Evolutionary conservation across 1,140 invertebrate genomes (phyloP), one percentile per base, ranked within the genome.

Genomic region (Habropoda laboriosa): DNA sequence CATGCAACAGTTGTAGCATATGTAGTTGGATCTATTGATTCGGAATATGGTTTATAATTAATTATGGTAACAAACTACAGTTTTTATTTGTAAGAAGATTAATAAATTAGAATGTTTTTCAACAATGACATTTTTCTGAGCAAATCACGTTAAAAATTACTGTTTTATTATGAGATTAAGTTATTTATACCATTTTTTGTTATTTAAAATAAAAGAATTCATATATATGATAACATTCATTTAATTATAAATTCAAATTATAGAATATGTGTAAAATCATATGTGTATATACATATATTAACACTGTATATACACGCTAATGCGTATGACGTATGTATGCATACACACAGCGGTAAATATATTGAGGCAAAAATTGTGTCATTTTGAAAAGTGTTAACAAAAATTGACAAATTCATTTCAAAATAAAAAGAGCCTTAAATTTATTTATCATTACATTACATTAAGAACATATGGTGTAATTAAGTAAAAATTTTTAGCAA

Each of bases 1-100:
- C 98, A 98, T 91, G 98, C 98, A 27, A 97, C 97, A 12, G 95
- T 98, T 27, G 96, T 97, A 57, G 97, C 97, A 0, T 97, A 96
- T 87, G 95, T 96, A 83, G 96, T 97, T 30, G 96, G 95, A 68
- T 83, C 84, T n/a, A 73, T 87, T 47, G 67, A 80, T 80, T 79
- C 74, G n/a, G 58, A 79, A 38, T 82, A 61, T 70, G 75, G 47
- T 74, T 64, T 83, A 61, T 78, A 86, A 81, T 78, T 78, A 76
- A 64, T 27, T 5, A 49, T 72, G 32, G 64, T 80, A 57, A 72
- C 27, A 80, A 45, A 64, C 38, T 66, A 53, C 57, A 85, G 42
- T 60, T 82, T 75, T 75, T 70, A 85, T 81, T 86, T 81, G n/a
- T 81, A 81, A 78, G 45, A 68, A 60, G 77, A 70, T 58, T 81